These are phyloP conservation scores for Panthera tigris DNA, from an alignment of 2,113 vertebrate genomes.

Conservation along the genomic window DNA sequence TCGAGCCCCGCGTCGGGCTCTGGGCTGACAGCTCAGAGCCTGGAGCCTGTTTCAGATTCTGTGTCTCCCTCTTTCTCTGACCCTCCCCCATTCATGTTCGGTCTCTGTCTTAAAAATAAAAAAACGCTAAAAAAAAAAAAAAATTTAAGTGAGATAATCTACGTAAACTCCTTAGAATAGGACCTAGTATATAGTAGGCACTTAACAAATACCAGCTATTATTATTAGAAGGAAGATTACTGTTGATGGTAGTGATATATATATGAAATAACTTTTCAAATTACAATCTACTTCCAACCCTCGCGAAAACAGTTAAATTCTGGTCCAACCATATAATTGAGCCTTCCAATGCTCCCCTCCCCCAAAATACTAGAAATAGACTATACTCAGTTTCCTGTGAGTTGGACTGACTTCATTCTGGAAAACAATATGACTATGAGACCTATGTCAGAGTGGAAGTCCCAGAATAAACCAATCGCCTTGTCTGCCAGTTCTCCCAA, in stretches of 20 bases:
- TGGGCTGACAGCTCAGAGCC: too few species aligned
- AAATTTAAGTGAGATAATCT: conserved; percentile 28
- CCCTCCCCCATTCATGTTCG: too few species aligned
- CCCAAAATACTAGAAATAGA: background rate
- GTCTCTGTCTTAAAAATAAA: too few species aligned
- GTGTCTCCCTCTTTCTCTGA: too few species aligned
- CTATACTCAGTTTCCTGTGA: background rate
- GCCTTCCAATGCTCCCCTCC: too few species aligned
- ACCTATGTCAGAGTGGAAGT: background rate
- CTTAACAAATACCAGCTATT: background rate
- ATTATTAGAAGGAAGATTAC: background rate
- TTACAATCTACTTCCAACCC: background rate
- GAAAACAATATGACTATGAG: background rate
- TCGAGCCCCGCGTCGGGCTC: too few species aligned
- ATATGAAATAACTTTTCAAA: conserved; percentile 20
- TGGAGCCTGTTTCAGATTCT: too few species aligned
- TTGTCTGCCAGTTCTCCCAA: background rate
- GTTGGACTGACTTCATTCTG: background rate
- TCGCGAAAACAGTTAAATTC: conserved; percentile 12
- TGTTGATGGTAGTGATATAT: background rate
- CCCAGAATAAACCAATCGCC: conserved; percentile 3
- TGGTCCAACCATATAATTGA: background rate
- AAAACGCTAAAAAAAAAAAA: background rate
- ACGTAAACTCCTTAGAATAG: background rate
- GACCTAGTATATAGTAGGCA: background rate